Conservation (phyloP, 2,113 vertebrate species). For the Hyperopisus bebe region DNA sequence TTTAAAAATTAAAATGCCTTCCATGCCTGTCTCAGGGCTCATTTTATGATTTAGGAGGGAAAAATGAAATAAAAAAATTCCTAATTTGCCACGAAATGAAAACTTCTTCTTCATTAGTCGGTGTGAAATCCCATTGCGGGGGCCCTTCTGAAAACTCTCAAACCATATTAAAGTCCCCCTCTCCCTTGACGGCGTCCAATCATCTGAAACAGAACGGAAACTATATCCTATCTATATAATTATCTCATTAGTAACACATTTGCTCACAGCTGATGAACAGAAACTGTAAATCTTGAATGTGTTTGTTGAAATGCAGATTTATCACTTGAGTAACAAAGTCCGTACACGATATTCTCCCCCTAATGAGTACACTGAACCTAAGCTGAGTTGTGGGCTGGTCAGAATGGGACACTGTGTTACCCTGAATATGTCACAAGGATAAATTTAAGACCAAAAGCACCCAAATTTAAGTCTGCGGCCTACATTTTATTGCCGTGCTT, state of each 20-base stretch:
- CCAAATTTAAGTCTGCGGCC: background rate
- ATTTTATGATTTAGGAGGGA: constrained; percentile 33
- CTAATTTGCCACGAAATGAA: constrained; percentile 62
- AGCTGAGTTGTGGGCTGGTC: background rate
- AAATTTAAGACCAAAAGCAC: background rate
- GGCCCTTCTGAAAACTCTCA: constrained; percentile 52
- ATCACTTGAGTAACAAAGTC: background rate
- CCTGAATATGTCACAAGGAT: background rate
- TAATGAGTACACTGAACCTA: background rate
- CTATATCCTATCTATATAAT: constrained; percentile 54
- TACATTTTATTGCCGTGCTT: background rate
- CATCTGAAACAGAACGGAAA: constrained; percentile 36
- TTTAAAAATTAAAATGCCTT: constrained; percentile 44
- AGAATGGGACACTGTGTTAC: background rate
- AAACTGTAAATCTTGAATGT: constrained; percentile 11
- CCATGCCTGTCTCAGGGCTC: constrained; percentile 38
- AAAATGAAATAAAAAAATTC: constrained; percentile 42
- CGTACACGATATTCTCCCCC: background rate
- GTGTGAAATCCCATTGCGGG: constrained; percentile 53
- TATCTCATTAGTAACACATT: constrained; percentile 57
- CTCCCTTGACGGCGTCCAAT: constrained; percentile 36
- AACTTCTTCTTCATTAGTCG: constrained; percentile 56
- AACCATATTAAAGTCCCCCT: constrained; percentile 46
- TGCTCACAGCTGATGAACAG: constrained; percentile 7
- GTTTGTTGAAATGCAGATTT: background rate